Percentiles rank a stretch among this genome's conserved stretches.
These are phyloP conservation scores for Crepidodera aurea DNA, from an alignment of 2,888 invertebrate genomes.

Conservation along the genomic window DNA sequence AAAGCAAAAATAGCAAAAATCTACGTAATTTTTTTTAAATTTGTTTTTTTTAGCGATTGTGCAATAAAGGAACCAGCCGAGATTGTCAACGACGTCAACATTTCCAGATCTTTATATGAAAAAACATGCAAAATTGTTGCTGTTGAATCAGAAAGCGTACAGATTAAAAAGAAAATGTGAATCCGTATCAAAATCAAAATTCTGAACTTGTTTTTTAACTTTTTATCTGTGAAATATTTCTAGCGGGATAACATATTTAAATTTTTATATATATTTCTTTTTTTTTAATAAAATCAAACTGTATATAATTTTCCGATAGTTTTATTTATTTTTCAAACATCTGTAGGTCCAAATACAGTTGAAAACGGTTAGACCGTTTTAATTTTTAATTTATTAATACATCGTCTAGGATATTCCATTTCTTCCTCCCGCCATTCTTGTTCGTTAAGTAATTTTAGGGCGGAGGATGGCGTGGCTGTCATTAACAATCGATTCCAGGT, in stretches of 20 bases:
- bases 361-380: no score
- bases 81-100: conserved; percentile 51
- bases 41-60: conserved; percentile 57
- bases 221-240: no score
- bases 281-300: not conserved
- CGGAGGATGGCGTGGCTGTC: no score
- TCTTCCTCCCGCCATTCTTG: no score
- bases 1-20: no score
- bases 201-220: not conserved
- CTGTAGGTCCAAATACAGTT: no score
- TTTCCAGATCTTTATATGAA: conserved; percentile 56
- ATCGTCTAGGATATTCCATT: no score
- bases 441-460: no score
- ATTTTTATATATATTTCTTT: not conserved
- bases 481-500: no score
- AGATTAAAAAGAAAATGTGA: not conserved
- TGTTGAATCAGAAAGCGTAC: conserved; percentile 42
- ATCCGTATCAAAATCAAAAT: not conserved
- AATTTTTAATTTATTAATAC: no score
- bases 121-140: conserved; percentile 54
- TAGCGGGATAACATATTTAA: not conserved
- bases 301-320: no score
- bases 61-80: conserved; percentile 57
- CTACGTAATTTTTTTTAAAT: conserved; percentile 7
- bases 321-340: no score